Evolutionary conservation across 2,888 invertebrate species (phyloP).

Genomic region (Gortyna flavago): DNA sequence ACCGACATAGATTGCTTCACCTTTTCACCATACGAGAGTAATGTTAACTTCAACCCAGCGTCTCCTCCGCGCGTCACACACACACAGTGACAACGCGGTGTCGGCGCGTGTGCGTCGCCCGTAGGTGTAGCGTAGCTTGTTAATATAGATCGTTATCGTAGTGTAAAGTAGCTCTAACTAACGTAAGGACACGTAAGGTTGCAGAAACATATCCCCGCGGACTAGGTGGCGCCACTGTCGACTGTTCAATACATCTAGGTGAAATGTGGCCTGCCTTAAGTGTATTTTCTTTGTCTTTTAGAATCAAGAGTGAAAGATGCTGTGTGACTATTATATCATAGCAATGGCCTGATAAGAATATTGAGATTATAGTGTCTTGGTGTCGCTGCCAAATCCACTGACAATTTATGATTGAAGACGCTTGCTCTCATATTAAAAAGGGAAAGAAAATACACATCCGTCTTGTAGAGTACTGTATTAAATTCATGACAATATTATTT

Average conservation of each 20-base stretch:
- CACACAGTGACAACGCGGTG: slow-evolving; percentile 28
- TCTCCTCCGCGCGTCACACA: slow-evolving; percentile 41
- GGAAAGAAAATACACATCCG: slow-evolving; percentile 54
- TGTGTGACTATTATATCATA: neutral
- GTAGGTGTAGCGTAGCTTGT: slow-evolving; percentile 64
- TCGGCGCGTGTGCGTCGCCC: slow-evolving; percentile 38
- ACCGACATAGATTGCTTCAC: too few relatives aligned
- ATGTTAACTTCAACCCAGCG: slow-evolving; percentile 22
- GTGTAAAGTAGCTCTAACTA: slow-evolving; percentile 66
- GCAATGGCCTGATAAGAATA: slow-evolving; percentile 2
- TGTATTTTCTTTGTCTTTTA: slow-evolving; percentile 50
- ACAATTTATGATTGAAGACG: slow-evolving; percentile 1
- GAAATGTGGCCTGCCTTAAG: slow-evolving; percentile 16
- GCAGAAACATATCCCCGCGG: slow-evolving; percentile 78
- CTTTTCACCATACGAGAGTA: neutral
- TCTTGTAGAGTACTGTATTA: slow-evolving; percentile 75
- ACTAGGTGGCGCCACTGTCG: slow-evolving; percentile 48
- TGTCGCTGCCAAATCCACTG: neutral
- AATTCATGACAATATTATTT: slow-evolving; percentile 84
- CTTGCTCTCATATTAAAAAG: slow-evolving; percentile 17
- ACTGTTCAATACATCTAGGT: slow-evolving; percentile 12
- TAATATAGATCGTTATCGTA: slow-evolving; percentile 78
- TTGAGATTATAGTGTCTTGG: slow-evolving; percentile 7
- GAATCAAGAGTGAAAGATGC: neutral
- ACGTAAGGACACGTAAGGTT: slow-evolving; percentile 65